Percentiles rank a stretch among this genome's conserved stretches.
These are phyloP conservation scores for Limnephilus auricula DNA, from an alignment of 2,888 invertebrate species.

Conservation along the genomic window DNA sequence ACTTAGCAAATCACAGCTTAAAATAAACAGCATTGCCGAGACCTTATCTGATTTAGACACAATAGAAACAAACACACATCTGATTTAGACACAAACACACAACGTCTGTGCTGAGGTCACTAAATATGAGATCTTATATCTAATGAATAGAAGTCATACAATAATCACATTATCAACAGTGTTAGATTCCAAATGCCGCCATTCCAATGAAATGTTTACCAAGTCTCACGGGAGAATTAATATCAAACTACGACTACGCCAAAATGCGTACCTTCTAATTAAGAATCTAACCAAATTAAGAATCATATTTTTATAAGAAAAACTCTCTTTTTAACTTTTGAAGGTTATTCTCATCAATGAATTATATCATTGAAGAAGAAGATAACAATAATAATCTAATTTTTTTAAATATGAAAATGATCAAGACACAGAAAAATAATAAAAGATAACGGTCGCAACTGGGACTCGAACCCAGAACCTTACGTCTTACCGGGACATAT, in stretches of 20 bases:
- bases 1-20: slow-evolving; percentile 20
- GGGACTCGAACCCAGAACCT: no score
- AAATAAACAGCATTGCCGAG: slow-evolving; percentile 4
- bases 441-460: no score
- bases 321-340: no score
- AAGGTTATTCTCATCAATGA: no score
- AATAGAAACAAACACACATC: neutral
- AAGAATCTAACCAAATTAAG: no score
- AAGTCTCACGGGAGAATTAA: neutral
- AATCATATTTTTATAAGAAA: no score
- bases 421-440: no score
- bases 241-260: neutral
- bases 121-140: slow-evolving; percentile 17
- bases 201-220: neutral
- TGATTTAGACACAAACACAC: neutral
- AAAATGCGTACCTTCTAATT: neutral
- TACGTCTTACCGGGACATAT: no score
- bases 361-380: no score
- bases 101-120: slow-evolving; percentile 25
- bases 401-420: no score
- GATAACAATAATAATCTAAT: no score
- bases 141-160: slow-evolving; percentile 30
- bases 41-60: slow-evolving; percentile 29
- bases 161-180: slow-evolving; percentile 17
- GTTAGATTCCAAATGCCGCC: neutral